Conservation (phyloP, 2,113 vertebrate genomes). For the human (Homo sapiens) region GRCh38 chr11:55773001-55773500, state of each 20-base stretch:
- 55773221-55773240: not conserved
- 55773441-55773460: not conserved
- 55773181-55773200: not conserved
- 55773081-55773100: not conserved
- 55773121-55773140: not conserved
- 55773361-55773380: not conserved
- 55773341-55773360: not conserved
- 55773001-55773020: not conserved
- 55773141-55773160: not conserved
- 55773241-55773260: not conserved
- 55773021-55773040: not conserved
- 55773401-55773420: not conserved
- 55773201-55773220: not conserved
- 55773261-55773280: not conserved
- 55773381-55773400: not conserved
- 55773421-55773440: not conserved
- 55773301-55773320: not conserved
- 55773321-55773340: not conserved
- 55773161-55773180: not conserved
- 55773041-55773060: not conserved
- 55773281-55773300: accelerated
- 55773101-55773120: not conserved
- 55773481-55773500: constrained; percentile 43
- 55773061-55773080: not conserved
- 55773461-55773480: not conserved